These are phyloP conservation scores for Helicoverpa armigera DNA, from an alignment of 1,140 invertebrate species.

Conservation along the genomic window DNA sequence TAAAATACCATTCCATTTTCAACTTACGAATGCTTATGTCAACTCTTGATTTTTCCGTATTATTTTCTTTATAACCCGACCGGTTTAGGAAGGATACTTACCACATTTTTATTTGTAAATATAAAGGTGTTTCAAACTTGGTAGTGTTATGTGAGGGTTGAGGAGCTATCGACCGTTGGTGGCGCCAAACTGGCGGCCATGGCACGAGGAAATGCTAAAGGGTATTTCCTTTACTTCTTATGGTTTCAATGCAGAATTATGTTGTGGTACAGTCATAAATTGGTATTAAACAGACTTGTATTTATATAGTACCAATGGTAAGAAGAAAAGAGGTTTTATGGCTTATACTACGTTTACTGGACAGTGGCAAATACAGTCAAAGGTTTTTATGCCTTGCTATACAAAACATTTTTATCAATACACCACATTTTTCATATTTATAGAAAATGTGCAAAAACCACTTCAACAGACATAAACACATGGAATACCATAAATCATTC, in stretches of 20 bases:
- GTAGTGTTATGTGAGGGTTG: constrained; percentile 51
- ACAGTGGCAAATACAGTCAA: no score
- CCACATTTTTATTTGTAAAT: background rate
- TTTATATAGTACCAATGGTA: background rate
- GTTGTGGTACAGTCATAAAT: background rate
- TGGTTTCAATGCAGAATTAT: constrained; percentile 2
- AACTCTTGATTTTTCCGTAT: constrained; percentile 28
- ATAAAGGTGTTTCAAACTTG: constrained; percentile 11
- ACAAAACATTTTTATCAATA: no score
- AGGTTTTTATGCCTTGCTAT: no score
- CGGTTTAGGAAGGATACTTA: background rate
- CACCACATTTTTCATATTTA: no score
- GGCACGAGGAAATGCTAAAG: constrained; percentile 37
- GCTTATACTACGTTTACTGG: background rate
- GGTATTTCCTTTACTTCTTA: constrained; percentile 39
- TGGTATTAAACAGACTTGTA: no score
- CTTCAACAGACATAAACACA: no score
- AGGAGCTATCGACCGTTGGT: constrained; percentile 57
- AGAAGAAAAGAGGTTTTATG: background rate
- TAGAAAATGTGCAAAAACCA: no score
- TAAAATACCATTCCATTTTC: background rate
- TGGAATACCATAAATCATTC: no score
- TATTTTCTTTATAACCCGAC: constrained; percentile 46
- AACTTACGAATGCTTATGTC: background rate
- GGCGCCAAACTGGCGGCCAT: constrained; percentile 61